phyloP scores from a whole-genome alignment of 2,888 invertebrate species.

The Belgica antarctica region DNA sequence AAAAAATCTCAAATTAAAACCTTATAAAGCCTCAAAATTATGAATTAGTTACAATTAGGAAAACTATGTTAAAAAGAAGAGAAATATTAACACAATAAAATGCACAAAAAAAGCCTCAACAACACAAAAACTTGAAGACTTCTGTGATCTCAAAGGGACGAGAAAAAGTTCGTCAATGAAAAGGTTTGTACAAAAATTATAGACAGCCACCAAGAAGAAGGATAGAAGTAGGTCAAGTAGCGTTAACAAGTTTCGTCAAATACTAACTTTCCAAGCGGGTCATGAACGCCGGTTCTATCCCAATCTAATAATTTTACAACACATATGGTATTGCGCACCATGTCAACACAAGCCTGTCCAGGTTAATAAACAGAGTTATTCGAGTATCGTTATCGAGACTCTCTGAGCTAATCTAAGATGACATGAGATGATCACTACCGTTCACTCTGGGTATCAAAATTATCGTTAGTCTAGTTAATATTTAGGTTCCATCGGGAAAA shows the following conservation, averaged over 20 bases:
- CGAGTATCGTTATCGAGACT: too few species aligned
- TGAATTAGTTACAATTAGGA: background rate
- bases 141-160: background rate
- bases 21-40: background rate
- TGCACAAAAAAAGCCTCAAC: background rate
- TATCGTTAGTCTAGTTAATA: too few species aligned
- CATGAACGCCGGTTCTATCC: conserved; percentile 88
- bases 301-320: conserved; percentile 80
- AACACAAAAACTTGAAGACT: background rate
- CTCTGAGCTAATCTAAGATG: too few species aligned
- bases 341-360: conserved; percentile 62
- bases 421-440: too few species aligned
- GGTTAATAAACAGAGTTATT: conserved; percentile 10
- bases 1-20: conserved; percentile 11
- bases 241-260: too few species aligned
- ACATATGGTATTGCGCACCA: conserved; percentile 58
- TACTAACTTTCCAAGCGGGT: conserved; percentile 85
- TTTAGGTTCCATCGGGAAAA: too few species aligned
- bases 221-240: conserved; percentile 45
- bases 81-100: conserved; percentile 7
- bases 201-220: conserved; percentile 5
- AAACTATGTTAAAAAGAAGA: background rate
- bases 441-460: too few species aligned
- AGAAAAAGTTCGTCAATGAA: conserved; percentile 44
- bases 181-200: conserved; percentile 44